A percentile compares a stretch with the other conserved stretches of the same genome.
Conservation (phyloP, 2,888 invertebrate species). For the Vanessa cardui region DNA sequence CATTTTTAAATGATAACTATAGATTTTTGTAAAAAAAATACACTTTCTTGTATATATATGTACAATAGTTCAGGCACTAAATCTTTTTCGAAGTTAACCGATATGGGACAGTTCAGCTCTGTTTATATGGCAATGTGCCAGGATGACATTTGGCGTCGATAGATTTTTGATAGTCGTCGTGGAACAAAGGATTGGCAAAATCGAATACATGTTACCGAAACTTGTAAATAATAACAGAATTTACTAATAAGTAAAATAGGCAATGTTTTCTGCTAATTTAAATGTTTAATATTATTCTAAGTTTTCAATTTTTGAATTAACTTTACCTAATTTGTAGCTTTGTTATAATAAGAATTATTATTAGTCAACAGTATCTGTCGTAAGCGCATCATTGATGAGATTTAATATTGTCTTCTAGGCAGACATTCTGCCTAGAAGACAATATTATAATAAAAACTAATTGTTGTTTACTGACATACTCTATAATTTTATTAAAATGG, state of each 20-base stretch:
- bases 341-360: no score
- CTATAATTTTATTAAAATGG: no score
- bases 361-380: no score
- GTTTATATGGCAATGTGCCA: constrained; percentile 36
- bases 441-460: no score
- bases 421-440: no score
- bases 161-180: constrained; percentile 36
- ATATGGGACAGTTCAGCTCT: constrained; percentile 25
- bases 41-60: background rate
- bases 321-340: no score
- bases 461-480: no score
- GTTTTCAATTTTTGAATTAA: no score
- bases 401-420: no score
- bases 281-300: background rate
- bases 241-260: constrained; percentile 1
- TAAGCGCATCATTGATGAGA: no score
- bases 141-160: constrained; percentile 36
- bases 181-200: constrained; percentile 29
- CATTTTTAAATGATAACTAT: background rate
- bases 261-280: background rate
- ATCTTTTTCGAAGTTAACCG: constrained; percentile 32
- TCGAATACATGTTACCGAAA: constrained; percentile 23
- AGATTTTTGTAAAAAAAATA: background rate
- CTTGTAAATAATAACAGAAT: constrained; percentile 17
- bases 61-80: constrained; percentile 20